A percentile compares a stretch with the other conserved stretches of the same genome.
These are phyloP conservation scores for Agriopis marginaria DNA, from an alignment of 2,888 invertebrate species.

Conservation along the genomic window DNA sequence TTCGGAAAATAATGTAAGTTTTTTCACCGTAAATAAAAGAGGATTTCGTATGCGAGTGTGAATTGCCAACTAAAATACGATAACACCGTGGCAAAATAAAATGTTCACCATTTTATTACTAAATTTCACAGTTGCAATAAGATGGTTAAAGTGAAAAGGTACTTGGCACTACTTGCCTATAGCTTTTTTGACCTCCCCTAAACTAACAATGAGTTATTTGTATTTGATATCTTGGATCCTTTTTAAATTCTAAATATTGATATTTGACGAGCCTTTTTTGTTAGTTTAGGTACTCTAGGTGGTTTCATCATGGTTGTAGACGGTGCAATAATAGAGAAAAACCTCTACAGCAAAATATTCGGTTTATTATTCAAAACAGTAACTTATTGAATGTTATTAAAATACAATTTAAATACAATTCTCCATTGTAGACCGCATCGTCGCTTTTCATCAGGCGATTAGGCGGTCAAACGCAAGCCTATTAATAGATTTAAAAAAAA, in stretches of 20 bases:
- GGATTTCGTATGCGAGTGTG: constrained; percentile 23
- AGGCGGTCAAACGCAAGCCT: no score
- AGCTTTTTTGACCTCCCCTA: constrained; percentile 9
- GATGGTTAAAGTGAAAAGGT: neutral
- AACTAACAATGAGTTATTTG: constrained; percentile 14
- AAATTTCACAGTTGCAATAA: neutral
- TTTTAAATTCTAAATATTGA: constrained; percentile 1
- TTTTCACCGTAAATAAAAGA: constrained; percentile 27
- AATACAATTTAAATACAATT: no score
- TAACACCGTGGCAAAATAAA: constrained; percentile 1
- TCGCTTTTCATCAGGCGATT: no score
- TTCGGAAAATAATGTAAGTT: constrained; percentile 29
- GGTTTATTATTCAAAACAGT: no score
- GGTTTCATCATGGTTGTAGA: no score
- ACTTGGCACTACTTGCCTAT: constrained; percentile 4
- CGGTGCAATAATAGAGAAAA: no score
- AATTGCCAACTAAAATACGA: constrained; percentile 18
- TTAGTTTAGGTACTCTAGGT: no score
- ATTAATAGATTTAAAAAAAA: no score
- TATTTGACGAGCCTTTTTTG: neutral
- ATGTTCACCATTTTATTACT: neutral
- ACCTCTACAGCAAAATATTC: no score
- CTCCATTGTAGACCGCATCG: no score
- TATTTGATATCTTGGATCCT: constrained; percentile 12
- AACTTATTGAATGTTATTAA: no score